Base-by-base conservation (phyloP, 92 coral and sea anemone genomes). In the Palythoa grandiflora region DNA sequence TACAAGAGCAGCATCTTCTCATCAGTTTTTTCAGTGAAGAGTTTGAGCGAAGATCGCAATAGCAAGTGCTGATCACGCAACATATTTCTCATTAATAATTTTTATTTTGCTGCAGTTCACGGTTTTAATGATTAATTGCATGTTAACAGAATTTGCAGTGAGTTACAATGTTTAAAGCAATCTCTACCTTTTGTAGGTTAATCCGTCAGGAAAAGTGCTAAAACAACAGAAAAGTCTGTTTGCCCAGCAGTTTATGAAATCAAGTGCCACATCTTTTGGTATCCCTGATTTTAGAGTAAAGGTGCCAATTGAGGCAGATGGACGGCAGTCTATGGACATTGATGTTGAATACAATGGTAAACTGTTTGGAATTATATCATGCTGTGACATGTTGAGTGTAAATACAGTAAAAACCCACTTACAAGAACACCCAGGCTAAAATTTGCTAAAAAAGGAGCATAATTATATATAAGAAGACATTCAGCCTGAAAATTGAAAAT, bases 221-320 rank as follows among this genome's bases (percentile, higher is more conserved):
- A 84, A 57, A 15, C 75, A 85, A 75, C 75, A 84, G 79, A 88
- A 80, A 84, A 97, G 99, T 83, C 84, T 97, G 40, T 97, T 97
- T 92, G 99, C 99, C n/a, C 95, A 88, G 74, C 99, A 97, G 89
- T 97, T 97, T 92, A 92, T 90, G 57, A 84, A 86, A 19, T 85
- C 96, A 35, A 96, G 94, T 35, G 92, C 94, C 21, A 61, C 76
- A 36, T 79, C 83, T 40, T 97, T 97, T 91, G 99, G 99, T 59
- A 88, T 96, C 28, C 87, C 91, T 63, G 85, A 81, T 50, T 80
- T 48, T 4, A 75, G 28, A 14, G 21, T 71, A 13, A 44, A 66
- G 15, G 11, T 54, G 0, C 71, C 53, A 16, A 51, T 54, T 20
- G 53, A 37, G 20, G 28, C 36, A 80, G 61, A 9, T 71, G 39